These are phyloP conservation scores for Chelidonichthys spinosus DNA, from an alignment of 2,797 vertebrate species.

Conservation along the genomic window DNA sequence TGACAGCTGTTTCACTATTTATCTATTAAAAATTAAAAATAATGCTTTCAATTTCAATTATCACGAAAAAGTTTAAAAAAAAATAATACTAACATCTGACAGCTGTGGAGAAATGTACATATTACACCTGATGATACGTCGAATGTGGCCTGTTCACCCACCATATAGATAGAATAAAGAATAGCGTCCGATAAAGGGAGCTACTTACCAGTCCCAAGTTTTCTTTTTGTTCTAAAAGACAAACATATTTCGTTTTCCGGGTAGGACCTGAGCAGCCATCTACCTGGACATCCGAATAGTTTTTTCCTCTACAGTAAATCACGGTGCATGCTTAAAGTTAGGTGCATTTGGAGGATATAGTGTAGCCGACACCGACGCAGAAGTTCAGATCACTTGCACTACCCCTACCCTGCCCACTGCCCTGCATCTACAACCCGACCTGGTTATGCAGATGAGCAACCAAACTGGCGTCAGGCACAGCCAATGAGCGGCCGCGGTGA, in stretches of 20 bases:
- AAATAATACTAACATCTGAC: not conserved
- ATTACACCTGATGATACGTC: not conserved
- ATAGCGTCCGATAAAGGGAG: slow-evolving; percentile 63
- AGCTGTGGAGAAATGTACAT: slow-evolving; percentile 1
- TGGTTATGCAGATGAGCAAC: slow-evolving; percentile 83
- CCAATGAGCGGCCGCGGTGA: slow-evolving; percentile 70
- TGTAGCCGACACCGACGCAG: slow-evolving; percentile 68
- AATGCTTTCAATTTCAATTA: slow-evolving; percentile 23
- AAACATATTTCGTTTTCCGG: slow-evolving; percentile 6
- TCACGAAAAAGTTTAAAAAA: slow-evolving; percentile 35
- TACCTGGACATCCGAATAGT: slow-evolving; percentile 4
- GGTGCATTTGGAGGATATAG: slow-evolving; percentile 67
- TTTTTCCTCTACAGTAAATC: slow-evolving; percentile 54
- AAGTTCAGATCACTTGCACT: slow-evolving; percentile 86
- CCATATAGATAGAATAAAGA: slow-evolving; percentile 53
- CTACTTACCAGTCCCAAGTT: slow-evolving; percentile 84
- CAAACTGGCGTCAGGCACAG: not conserved
- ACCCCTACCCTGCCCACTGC: slow-evolving; percentile 84
- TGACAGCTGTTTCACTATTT: slow-evolving; percentile 7
- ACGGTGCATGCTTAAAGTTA: slow-evolving; percentile 71
- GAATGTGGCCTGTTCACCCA: slow-evolving; percentile 23
- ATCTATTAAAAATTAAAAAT: not conserved
- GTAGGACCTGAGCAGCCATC: not conserved
- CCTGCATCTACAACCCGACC: slow-evolving; percentile 86
- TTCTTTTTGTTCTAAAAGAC: slow-evolving; percentile 62